Evolutionary conservation across 2,888 invertebrate species (phyloP).

Genomic region (Nomada goodeniana): DNA sequence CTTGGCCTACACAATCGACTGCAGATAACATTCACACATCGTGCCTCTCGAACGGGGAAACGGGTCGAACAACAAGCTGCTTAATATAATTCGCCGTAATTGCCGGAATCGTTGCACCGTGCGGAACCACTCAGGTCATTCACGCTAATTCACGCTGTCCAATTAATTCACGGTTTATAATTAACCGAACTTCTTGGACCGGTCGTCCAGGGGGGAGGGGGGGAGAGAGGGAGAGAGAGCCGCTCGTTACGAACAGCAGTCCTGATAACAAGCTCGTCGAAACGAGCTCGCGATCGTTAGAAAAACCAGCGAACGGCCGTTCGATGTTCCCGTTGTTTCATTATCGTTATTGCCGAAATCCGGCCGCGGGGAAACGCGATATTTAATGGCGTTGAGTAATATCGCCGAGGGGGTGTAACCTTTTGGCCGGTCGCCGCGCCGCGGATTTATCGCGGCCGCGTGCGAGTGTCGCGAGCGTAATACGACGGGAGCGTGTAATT

Average conservation of each 20-base stretch:
- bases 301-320: slow-evolving; percentile 34
- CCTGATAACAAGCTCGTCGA: slow-evolving; percentile 53
- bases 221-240: background rate
- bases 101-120: slow-evolving; percentile 64
- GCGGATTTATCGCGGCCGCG: slow-evolving; percentile 47
- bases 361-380: slow-evolving; percentile 46
- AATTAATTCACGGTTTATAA: slow-evolving; percentile 63
- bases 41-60: background rate
- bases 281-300: slow-evolving; percentile 49
- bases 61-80: slow-evolving; percentile 42
- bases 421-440: slow-evolving; percentile 20
- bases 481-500: slow-evolving; percentile 47
- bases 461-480: slow-evolving; percentile 44
- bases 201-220: background rate
- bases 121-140: slow-evolving; percentile 56
- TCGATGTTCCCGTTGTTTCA: slow-evolving; percentile 51
- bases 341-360: slow-evolving; percentile 60
- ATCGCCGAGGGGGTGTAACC: slow-evolving; percentile 41
- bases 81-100: slow-evolving; percentile 78
- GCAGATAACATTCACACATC: slow-evolving; percentile 3
- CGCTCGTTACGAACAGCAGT: slow-evolving; percentile 37
- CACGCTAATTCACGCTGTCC: slow-evolving; percentile 40
- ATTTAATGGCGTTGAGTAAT: slow-evolving; percentile 56
- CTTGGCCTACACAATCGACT: background rate
- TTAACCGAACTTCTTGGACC: slow-evolving; percentile 43